These are phyloP conservation scores for Drosophila suboccidentalis DNA, from an alignment of 2,888 invertebrate genomes.

Conservation along the genomic window DNA sequence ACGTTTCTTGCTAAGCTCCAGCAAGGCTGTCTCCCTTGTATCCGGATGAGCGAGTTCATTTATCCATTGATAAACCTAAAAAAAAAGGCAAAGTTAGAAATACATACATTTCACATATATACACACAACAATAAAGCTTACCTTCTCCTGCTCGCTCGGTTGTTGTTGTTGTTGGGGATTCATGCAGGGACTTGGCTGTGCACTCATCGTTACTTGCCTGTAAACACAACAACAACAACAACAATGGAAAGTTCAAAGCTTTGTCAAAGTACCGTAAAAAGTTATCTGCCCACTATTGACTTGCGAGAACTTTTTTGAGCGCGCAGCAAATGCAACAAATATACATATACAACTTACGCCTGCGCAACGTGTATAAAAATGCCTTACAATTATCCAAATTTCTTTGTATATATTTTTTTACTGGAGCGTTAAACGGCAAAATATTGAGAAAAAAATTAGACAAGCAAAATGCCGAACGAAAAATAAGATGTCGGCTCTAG, in stretches of 20 bases:
- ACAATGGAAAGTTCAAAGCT: slow-evolving; percentile 7
- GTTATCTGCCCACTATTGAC: slow-evolving; percentile 2
- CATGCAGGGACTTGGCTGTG: slow-evolving; percentile 91
- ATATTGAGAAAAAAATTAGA: slow-evolving; percentile 13
- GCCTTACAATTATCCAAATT: not conserved
- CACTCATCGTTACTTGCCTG: slow-evolving; percentile 87
- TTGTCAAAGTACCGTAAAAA: slow-evolving; percentile 16
- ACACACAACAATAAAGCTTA: slow-evolving; percentile 26
- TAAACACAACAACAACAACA: slow-evolving; percentile 1
- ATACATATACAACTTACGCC: slow-evolving; percentile 10
- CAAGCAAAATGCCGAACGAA: slow-evolving; percentile 53
- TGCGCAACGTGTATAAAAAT: slow-evolving; percentile 9
- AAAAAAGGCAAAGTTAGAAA: not conserved
- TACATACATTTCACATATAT: not conserved
- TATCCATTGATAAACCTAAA: slow-evolving; percentile 85
- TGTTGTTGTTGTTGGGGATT: slow-evolving; percentile 86
- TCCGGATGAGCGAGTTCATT: slow-evolving; percentile 93
- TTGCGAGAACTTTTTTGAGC: slow-evolving; percentile 6
- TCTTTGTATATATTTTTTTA: not conserved
- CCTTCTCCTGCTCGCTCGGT: slow-evolving; percentile 87
- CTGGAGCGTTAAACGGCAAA: not conserved
- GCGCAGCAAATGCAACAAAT: not conserved
- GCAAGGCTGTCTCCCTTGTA: slow-evolving; percentile 97
- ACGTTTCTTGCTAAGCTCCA: slow-evolving; percentile 94
- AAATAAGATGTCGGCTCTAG: slow-evolving; percentile 42